A percentile compares a stretch with the other conserved stretches of the same genome.
Evolutionary conservation across 2,113 vertebrate genomes (phyloP).

Genomic region (Nanorana parkeri): DNA sequence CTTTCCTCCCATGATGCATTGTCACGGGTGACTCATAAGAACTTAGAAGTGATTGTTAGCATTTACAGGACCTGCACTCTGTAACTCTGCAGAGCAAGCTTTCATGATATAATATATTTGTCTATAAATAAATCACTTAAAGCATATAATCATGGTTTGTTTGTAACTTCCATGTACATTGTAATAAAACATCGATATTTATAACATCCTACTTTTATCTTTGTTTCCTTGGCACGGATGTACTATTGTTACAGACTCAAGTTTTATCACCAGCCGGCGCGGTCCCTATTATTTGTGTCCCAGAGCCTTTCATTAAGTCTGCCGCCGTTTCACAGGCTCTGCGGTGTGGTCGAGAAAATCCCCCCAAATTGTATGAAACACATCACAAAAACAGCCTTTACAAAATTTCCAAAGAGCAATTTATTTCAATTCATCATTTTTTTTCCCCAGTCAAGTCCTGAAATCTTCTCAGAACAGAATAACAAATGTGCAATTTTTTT

Average conservation of each 20-base stretch:
- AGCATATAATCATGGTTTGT: conserved; percentile 59
- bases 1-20: not conserved
- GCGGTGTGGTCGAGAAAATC: no score
- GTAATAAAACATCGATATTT: conserved; percentile 81
- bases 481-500: conserved; percentile 37
- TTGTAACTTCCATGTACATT: conserved; percentile 67
- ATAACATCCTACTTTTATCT: conserved; percentile 60
- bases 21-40: not conserved
- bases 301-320: no score
- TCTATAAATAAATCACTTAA: conserved; percentile 69
- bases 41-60: not conserved
- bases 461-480: conserved; percentile 60
- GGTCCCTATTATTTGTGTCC: no score
- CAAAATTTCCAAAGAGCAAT: conserved; percentile 50
- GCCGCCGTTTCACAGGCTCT: no score
- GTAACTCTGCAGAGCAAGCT: conserved; percentile 63
- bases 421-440: conserved; percentile 60
- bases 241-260: not conserved
- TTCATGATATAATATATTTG: conserved; percentile 66
- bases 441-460: not conserved
- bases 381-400: not conserved
- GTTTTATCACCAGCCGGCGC: not conserved
- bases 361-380: not conserved
- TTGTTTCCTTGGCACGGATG: not conserved
- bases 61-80: conserved; percentile 65